Evolutionary conservation across 2,113 vertebrate species (phyloP).

Genomic region (Caracal caracal): DNA sequence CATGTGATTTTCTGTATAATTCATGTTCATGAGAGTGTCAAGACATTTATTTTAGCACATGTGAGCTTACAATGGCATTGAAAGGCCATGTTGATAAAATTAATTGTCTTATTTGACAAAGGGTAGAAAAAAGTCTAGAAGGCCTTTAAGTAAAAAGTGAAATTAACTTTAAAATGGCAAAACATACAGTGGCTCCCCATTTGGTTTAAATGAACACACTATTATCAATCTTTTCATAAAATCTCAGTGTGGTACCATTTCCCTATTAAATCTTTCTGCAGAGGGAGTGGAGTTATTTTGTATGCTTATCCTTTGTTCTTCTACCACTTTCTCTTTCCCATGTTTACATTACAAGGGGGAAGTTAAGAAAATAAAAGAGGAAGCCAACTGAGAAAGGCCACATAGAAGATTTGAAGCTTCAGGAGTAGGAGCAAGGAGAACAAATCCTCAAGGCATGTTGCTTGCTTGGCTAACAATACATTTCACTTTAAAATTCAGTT

Average conservation of each 20-base stretch:
- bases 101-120: slow-evolving; percentile 61
- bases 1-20: neutral
- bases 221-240: slow-evolving; percentile 74
- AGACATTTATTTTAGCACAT: slow-evolving; percentile 54
- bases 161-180: slow-evolving; percentile 66
- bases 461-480: slow-evolving; percentile 55
- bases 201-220: slow-evolving; percentile 70
- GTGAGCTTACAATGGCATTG: neutral
- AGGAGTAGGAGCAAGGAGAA: neutral
- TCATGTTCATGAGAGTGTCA: slow-evolving; percentile 5
- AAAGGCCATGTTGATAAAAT: slow-evolving; percentile 38
- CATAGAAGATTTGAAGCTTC: slow-evolving; percentile 23
- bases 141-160: slow-evolving; percentile 53
- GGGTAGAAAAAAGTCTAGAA: neutral
- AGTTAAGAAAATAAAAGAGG: slow-evolving; percentile 72
- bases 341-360: slow-evolving; percentile 69
- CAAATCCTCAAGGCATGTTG: slow-evolving; percentile 17
- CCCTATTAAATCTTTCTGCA: slow-evolving; percentile 67
- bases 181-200: slow-evolving; percentile 42
- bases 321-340: slow-evolving; percentile 45
- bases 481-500: slow-evolving; percentile 73
- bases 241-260: slow-evolving; percentile 77
- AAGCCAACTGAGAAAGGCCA: slow-evolving; percentile 52
- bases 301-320: slow-evolving; percentile 71
- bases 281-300: slow-evolving; percentile 66